Percentiles rank a stretch among this genome's conserved stretches.
phyloP scores from a whole-genome alignment of 2,888 invertebrate genomes.

The Nowickia ferox region DNA sequence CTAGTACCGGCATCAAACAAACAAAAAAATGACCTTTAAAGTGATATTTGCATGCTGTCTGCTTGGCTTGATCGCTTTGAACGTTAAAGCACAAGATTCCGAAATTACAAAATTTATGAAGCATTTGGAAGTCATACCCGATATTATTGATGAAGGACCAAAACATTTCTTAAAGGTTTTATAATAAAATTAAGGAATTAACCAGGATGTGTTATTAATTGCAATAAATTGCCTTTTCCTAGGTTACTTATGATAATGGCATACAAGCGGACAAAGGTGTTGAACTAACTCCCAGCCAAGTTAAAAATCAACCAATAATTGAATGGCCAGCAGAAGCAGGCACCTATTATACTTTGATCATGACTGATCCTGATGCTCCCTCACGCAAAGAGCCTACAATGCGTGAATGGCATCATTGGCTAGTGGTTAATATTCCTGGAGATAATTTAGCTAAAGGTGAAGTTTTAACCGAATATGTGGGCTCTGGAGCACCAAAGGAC shows the following conservation, averaged over 20 bases:
- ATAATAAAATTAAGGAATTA: neutral
- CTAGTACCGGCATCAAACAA: slow-evolving; percentile 37
- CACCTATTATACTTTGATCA: slow-evolving; percentile 79
- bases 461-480: slow-evolving; percentile 90
- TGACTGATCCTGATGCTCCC: slow-evolving; percentile 95
- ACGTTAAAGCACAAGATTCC: slow-evolving; percentile 75
- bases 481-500: slow-evolving; percentile 92
- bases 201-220: neutral
- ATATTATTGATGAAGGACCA: slow-evolving; percentile 79
- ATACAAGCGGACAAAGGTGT: slow-evolving; percentile 86
- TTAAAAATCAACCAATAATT: slow-evolving; percentile 79
- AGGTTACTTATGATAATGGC: slow-evolving; percentile 80
- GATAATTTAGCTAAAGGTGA: slow-evolving; percentile 88
- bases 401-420: slow-evolving; percentile 96
- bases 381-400: slow-evolving; percentile 90
- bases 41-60: slow-evolving; percentile 59
- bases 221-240: neutral
- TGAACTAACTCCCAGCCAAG: slow-evolving; percentile 88
- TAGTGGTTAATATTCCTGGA: slow-evolving; percentile 95
- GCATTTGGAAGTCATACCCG: slow-evolving; percentile 80
- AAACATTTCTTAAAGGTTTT: slow-evolving; percentile 80
- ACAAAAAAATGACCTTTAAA: slow-evolving; percentile 70
- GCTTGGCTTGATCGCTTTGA: slow-evolving; percentile 2
- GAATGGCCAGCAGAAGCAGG: slow-evolving; percentile 78
- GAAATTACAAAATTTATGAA: slow-evolving; percentile 80